phyloP scores from a whole-genome alignment of 2,888 invertebrate species.

The Kuschelorhynchus macadamiae region DNA sequence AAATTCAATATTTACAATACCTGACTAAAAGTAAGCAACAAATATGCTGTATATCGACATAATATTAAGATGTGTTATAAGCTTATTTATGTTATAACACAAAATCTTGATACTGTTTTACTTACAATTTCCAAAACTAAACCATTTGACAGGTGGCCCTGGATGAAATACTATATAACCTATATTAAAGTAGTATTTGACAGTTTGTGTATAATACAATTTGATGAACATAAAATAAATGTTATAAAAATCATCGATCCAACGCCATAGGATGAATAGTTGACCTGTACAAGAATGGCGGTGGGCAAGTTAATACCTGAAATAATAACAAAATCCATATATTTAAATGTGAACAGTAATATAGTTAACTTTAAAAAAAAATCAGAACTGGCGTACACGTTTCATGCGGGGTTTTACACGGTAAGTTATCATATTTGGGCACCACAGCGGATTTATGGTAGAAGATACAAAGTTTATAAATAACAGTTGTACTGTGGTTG shows the following conservation, averaged over 20 bases:
- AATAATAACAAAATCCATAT: conserved; percentile 8
- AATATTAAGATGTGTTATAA: not conserved
- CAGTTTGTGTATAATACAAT: conserved; percentile 11
- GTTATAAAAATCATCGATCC: conserved; percentile 5
- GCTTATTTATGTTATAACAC: not conserved
- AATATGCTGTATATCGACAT: not conserved
- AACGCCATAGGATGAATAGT: conserved; percentile 13
- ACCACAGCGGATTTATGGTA: no score
- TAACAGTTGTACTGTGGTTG: no score
- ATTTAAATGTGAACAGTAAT: no score
- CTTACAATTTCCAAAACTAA: not conserved
- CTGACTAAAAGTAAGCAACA: not conserved
- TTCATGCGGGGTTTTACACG: no score
- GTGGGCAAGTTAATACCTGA: conserved; percentile 6
- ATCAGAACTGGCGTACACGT: no score
- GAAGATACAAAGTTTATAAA: no score
- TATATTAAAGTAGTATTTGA: not conserved
- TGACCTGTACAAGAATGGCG: conserved; percentile 21
- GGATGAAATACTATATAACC: not conserved
- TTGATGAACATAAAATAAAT: conserved; percentile 5
- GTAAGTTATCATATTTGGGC: no score
- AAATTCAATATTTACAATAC: not conserved
- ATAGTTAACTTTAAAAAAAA: no score
- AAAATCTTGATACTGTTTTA: no score
- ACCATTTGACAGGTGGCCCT: not conserved